These are phyloP conservation scores for Chlamydotis undulata DNA, from an alignment of 2,113 vertebrate genomes.

Conservation along the genomic window DNA sequence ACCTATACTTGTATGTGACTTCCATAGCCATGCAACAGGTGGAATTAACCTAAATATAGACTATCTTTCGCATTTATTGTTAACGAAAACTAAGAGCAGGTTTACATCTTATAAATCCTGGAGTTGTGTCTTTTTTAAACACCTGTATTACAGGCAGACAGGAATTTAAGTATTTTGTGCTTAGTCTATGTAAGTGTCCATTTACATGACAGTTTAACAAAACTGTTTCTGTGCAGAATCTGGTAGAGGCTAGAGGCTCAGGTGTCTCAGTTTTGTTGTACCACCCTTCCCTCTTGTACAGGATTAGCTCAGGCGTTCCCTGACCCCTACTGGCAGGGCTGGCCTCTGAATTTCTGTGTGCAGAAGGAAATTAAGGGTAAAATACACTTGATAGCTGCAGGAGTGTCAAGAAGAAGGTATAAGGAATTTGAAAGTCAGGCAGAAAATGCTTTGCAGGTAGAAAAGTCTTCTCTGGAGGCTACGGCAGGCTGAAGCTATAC, in stretches of 20 bases:
- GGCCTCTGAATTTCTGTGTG: not conserved
- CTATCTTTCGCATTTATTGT: not conserved
- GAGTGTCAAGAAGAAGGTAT: not conserved
- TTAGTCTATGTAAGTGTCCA: not conserved
- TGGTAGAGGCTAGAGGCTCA: not conserved
- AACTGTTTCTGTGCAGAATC: not conserved
- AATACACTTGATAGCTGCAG: not conserved
- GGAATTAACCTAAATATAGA: not conserved
- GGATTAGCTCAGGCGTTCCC: not conserved
- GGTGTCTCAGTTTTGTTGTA: not conserved
- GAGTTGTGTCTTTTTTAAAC: not conserved
- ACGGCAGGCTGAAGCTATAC: not conserved
- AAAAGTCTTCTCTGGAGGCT: not conserved
- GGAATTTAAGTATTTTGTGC: not conserved
- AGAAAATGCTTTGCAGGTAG: rapidly evolving
- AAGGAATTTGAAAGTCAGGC: not conserved
- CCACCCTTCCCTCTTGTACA: not conserved
- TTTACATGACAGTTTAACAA: not conserved
- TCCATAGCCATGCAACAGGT: rapidly evolving
- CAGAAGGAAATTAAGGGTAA: not conserved
- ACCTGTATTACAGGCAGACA: not conserved
- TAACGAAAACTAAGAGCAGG: not conserved
- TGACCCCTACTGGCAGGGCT: conserved; percentile 24
- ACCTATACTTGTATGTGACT: rapidly evolving
- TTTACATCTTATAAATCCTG: not conserved